Evolutionary conservation across 2,888 invertebrate genomes (phyloP).

Genomic region (Cerceris ruficornis): DNA sequence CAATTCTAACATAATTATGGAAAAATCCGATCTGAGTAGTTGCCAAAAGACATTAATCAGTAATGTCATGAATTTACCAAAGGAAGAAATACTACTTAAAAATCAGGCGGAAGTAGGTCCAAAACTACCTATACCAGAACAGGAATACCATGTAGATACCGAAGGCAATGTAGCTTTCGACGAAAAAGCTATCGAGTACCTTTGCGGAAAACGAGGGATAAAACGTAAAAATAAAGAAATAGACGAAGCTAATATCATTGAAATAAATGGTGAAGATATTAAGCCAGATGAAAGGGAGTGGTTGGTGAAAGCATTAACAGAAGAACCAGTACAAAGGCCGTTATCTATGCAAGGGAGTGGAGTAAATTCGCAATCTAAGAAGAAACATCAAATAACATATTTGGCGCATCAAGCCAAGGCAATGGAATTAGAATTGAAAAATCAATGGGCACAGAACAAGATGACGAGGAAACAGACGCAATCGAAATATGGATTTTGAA

Average conservation of each 20-base stretch:
- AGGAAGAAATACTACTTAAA: constrained; percentile 81
- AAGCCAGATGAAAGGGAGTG: constrained; percentile 91
- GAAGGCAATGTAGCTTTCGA: constrained; percentile 79
- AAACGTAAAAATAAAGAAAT: constrained; percentile 82
- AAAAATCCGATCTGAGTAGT: constrained; percentile 1
- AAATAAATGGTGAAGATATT: constrained; percentile 91
- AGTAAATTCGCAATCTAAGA: constrained; percentile 88
- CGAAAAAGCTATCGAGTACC: constrained; percentile 79
- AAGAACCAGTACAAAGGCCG: constrained; percentile 85
- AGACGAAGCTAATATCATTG: constrained; percentile 88
- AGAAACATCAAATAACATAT: constrained; percentile 98
- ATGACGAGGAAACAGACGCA: constrained; percentile 94
- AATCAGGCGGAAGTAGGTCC: constrained; percentile 80
- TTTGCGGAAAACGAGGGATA: constrained; percentile 79
- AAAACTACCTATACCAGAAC: constrained; percentile 78
- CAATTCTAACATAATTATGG: no score
- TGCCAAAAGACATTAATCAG: constrained; percentile 74
- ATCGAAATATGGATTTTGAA: constrained; percentile 96
- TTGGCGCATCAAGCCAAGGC: constrained; percentile 97
- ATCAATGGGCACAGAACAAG: constrained; percentile 95
- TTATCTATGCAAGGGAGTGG: constrained; percentile 79
- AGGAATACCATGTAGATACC: constrained; percentile 80
- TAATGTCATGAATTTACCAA: constrained; percentile 83
- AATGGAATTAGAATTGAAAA: constrained; percentile 95
- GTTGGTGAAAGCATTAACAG: constrained; percentile 90